A percentile compares a stretch with the other conserved stretches of the same genome.
These are phyloP conservation scores for Acronicta aceris DNA, from an alignment of 2,888 invertebrate species.

Conservation along the genomic window DNA sequence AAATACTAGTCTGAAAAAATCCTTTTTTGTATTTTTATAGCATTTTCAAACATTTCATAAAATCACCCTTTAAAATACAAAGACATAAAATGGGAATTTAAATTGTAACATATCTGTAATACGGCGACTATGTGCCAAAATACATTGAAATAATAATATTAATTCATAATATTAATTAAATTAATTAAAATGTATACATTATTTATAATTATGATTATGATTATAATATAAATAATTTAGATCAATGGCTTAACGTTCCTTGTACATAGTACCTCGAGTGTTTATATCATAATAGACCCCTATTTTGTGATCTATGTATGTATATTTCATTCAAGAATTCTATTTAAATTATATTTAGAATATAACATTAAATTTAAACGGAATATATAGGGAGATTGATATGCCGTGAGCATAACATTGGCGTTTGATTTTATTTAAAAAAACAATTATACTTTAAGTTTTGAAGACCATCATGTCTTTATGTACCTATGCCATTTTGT, in stretches of 20 bases:
- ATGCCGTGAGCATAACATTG: neutral
- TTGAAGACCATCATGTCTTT: no score
- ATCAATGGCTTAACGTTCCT: conserved; percentile 44
- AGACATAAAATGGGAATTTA: conserved; percentile 52
- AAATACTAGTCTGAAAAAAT: neutral
- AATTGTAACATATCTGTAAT: conserved; percentile 55
- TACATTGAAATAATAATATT: conserved; percentile 1
- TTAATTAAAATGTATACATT: no score
- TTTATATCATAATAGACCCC: conserved; percentile 46
- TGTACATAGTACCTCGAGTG: conserved; percentile 54
- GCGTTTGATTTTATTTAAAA: no score
- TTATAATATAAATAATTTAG: conserved; percentile 11
- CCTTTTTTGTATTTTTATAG: neutral
- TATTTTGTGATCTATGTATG: conserved; percentile 56
- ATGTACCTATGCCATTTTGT: no score
- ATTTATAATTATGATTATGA: neutral
- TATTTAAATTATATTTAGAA: conserved; percentile 10
- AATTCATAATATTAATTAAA: no score
- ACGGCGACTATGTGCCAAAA: conserved; percentile 53
- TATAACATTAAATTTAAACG: neutral
- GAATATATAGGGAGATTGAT: neutral
- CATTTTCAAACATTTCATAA: neutral
- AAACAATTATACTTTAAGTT: no score
- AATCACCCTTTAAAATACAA: conserved; percentile 27
- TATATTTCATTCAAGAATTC: conserved; percentile 33